These are phyloP conservation scores for Bombus confusus DNA, from an alignment of 1,140 invertebrate species.

Conservation along the genomic window DNA sequence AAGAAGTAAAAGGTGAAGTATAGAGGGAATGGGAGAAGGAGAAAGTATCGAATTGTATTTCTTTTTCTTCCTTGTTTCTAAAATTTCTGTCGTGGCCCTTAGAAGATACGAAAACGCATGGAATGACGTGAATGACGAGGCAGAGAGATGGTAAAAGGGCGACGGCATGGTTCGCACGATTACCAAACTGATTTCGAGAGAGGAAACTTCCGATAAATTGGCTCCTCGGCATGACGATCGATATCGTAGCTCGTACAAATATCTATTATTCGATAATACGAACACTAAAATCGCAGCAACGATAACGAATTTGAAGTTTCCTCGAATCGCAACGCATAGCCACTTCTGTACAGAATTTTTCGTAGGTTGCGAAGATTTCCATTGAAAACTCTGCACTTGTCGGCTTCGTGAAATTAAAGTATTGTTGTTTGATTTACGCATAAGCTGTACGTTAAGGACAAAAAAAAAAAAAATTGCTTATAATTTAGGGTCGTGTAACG, in stretches of 20 bases:
- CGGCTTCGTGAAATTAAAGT: conserved; percentile 74
- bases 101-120: background rate
- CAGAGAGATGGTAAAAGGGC: conserved; percentile 28
- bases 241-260: background rate
- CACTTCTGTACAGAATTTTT: conserved; percentile 52
- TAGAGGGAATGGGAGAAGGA: background rate
- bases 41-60: conserved; percentile 19
- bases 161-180: background rate
- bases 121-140: background rate
- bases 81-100: background rate
- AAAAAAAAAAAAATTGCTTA: conserved; percentile 73
- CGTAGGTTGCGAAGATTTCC: conserved; percentile 36
- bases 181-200: conserved; percentile 9
- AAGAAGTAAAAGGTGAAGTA: background rate
- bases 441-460: conserved; percentile 78
- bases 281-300: background rate
- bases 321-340: conserved; percentile 35
- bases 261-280: background rate
- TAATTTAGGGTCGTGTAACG: conserved; percentile 81
- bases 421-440: conserved; percentile 76
- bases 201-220: conserved; percentile 5
- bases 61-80: conserved; percentile 28
- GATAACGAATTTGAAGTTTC: conserved; percentile 5
- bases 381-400: conserved; percentile 55
- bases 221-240: background rate